Conservation (phyloP, 53 echinoderm and acorn worm species). For the Hippasteria phrygiana region DNA sequence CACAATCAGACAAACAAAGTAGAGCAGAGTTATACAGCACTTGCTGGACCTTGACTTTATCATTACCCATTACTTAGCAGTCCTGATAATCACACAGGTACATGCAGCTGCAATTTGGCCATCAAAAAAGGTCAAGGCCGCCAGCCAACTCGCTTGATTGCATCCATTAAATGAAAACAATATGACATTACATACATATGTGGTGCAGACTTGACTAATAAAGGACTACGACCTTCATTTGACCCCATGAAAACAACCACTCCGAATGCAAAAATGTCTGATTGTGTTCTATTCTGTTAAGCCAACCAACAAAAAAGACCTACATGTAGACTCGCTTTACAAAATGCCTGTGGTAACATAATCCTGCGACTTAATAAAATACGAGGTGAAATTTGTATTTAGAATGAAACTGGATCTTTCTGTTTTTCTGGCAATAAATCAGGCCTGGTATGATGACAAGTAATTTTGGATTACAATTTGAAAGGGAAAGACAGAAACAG, state of each 20-base stretch:
- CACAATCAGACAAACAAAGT: no score
- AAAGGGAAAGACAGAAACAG: background rate
- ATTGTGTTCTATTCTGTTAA: background rate
- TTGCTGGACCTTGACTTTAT: background rate
- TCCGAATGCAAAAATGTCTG: no score
- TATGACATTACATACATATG: background rate
- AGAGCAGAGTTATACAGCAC: no score
- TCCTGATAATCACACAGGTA: background rate
- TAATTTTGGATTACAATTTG: constrained; percentile 4
- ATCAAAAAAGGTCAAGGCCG: constrained; percentile 19
- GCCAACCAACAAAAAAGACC: background rate
- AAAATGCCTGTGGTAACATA: background rate
- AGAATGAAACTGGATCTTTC: constrained; percentile 1
- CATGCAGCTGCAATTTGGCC: background rate
- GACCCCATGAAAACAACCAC: constrained; percentile 12
- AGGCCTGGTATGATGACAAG: background rate
- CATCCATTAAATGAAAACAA: constrained; percentile 3
- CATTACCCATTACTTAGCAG: no score
- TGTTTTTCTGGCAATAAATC: constrained; percentile 30
- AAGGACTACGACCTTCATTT: background rate
- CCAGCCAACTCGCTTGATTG: constrained; percentile 3
- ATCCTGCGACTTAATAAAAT: background rate
- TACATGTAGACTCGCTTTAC: background rate
- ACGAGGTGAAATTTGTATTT: background rate
- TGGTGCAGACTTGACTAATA: background rate